phyloP scores from a whole-genome alignment of 64 coral and sea anemone species.

The Montipora efflorescens region DNA sequence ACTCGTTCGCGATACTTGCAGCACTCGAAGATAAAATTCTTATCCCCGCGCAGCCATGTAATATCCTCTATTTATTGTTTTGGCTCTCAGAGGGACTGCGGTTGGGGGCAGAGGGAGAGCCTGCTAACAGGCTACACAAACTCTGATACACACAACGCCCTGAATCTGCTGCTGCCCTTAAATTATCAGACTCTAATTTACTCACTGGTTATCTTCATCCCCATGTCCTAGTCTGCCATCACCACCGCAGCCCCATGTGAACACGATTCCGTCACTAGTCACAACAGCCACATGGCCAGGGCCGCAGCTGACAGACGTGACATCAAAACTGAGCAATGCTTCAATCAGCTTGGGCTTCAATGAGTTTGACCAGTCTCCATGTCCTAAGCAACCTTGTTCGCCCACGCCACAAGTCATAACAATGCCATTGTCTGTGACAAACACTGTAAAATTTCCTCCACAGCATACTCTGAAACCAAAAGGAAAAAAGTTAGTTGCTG shows the following conservation, averaged over 20 bases:
- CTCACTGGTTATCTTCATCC: conserved; percentile 93
- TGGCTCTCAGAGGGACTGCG: no score
- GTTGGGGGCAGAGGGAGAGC: no score
- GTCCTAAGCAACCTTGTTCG: conserved; percentile 91
- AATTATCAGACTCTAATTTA: background rate
- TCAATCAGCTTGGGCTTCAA: conserved; percentile 96
- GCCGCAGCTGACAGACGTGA: conserved; percentile 88
- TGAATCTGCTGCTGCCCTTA: no score
- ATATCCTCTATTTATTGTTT: no score
- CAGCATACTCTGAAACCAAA: conserved; percentile 78
- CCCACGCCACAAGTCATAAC: conserved; percentile 95
- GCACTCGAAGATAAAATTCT: no score
- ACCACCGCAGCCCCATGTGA: conserved; percentile 90
- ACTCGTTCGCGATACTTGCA: no score
- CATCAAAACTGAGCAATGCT: conserved; percentile 90
- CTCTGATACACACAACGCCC: no score
- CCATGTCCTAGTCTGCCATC: conserved; percentile 97
- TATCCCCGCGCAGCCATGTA: no score
- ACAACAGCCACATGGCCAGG: conserved; percentile 86
- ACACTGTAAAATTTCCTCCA: conserved; percentile 90
- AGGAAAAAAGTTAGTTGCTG: background rate
- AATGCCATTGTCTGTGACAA: conserved; percentile 98
- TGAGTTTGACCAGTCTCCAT: conserved; percentile 84
- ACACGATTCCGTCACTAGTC: conserved; percentile 92
- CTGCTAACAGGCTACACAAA: no score